Conservation (phyloP, 1,140 invertebrate species). For the Pentalonia nigronervosa region DNA sequence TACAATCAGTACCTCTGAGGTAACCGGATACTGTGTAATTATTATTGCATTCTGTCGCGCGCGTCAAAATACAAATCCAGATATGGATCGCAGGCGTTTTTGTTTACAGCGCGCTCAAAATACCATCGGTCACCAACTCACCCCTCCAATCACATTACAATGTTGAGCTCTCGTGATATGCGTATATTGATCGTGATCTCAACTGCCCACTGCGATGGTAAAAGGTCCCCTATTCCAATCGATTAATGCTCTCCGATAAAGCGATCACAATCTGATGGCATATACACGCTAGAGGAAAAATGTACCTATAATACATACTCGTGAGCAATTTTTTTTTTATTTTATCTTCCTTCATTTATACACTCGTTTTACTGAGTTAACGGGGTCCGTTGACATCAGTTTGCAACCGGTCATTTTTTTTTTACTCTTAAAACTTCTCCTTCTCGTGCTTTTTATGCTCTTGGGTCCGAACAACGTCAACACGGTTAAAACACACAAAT, state of each 20-base stretch:
- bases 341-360: conserved; percentile 36
- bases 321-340: conserved; percentile 14
- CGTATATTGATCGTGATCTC: conserved; percentile 43
- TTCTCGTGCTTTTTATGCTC: background rate
- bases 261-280: conserved; percentile 44
- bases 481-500: conserved; percentile 27
- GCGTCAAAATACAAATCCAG: conserved; percentile 50
- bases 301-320: background rate
- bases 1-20: background rate
- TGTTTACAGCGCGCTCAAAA: conserved; percentile 28
- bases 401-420: conserved; percentile 38
- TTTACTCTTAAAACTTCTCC: background rate
- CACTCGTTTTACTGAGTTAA: conserved; percentile 1
- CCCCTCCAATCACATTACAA: too few relatives aligned
- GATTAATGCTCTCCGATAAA: conserved; percentile 56
- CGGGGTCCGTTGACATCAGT: conserved; percentile 43
- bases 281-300: background rate
- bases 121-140: background rate
- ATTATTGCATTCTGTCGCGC: conserved; percentile 41
- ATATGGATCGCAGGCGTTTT: conserved; percentile 39
- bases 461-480: background rate
- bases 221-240: conserved; percentile 35
- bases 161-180: conserved; percentile 22
- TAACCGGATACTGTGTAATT: conserved; percentile 43
- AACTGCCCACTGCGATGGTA: conserved; percentile 22